Evolutionary conservation across 2,113 vertebrate species (phyloP), one percentile per base, ranked within the genome.

Genomic region (Stomatorhinus ivindoensis): DNA sequence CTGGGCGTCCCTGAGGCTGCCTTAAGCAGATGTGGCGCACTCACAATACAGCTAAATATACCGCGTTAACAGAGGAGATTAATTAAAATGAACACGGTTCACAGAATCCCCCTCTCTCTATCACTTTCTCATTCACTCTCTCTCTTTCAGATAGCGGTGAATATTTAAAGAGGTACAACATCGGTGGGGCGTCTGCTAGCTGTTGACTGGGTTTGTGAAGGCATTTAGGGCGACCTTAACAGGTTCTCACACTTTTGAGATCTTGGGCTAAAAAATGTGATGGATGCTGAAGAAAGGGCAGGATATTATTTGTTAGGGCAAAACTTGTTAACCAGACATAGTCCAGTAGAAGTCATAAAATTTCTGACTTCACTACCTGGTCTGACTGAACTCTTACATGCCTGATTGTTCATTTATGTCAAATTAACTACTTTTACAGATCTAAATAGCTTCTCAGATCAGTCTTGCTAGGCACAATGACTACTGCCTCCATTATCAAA

Each of bases 41-140:
- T 94, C 94, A 95, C 93, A 93, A 93, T 93, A 91, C 83, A 47
- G 94, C 95, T 94, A 95, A 96, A 96, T 96, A 96, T 95, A 95
- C 92, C 91, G 90, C 92, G 61, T 88, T 93, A 95, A 94, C 93
- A 94, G 92, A 92, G 91, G 89, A 94, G 92, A 93, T 92, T 92
- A 91, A 93, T 95, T 93, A 94, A 91, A 91, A 92, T 91, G 91
- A 92, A 90, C 93, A 93, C 89, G 93, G 88, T 93, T 94, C 93
- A 93, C 69, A 93, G 94, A 92, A 76, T 90, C 87, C 50, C 88
- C 89, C 76, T 90, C 76, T 73, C 39, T 91, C 88, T 91, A 19
- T 1, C 51, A 53, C 51, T 53, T 53, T 53, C 13, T 93, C 89
- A 53, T 53, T 55, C 53, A 21, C 53, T 73, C 48, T 91, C 13